Base-by-base conservation (phyloP, 2,113 vertebrate species). In the Beaufortia kweichowensis region DNA sequence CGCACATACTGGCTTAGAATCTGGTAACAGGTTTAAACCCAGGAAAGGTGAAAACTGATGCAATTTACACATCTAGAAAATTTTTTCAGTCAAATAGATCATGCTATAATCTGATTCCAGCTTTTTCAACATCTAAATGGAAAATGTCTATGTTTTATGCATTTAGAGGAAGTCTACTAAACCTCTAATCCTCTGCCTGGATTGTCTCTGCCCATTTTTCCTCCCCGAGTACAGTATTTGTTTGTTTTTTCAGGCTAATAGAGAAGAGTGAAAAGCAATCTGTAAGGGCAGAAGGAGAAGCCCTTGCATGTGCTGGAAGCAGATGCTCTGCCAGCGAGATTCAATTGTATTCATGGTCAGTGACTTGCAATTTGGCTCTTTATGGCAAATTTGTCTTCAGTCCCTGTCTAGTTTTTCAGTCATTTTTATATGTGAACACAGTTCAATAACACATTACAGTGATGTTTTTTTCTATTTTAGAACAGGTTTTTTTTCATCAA, bases 261-360 rank as follows among this genome's bases (percentile, higher is more conserved):
- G 35, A 57, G 60, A 69, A 81, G 17, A 23, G 56, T 74, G 81
- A 84, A 84, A 83, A 86, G 83, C 87, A 88, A 83, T 88, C 62
- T 86, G 85, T 79, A 84, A 75, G 81, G 77, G 80, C 88, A 89
- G 84, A 87, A 85, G 87, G 84, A 73, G 55, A 66, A 76, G 66
- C 82, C 81, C 1, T 69, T 69, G 74, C 82, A 75, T 74, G 82
- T 86, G 19, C 33, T 70, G 82, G 68, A 81, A 73, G 75, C 69
- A 50, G 69, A 77, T 61, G 62, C 66, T 21, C 64, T 77, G 68
- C 28, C 65, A 75, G 41, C 33, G 59, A 31, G 63, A 19, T 76
- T 46, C 29, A 66, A 17, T 28, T 70, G n/a, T 15, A 41, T 41
- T 72, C 21, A 26, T 53, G 65, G 65, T 31, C 65, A 53, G 26